Conservation (phyloP, 23 tunicate species). For the Diplosoma virens region DNA sequence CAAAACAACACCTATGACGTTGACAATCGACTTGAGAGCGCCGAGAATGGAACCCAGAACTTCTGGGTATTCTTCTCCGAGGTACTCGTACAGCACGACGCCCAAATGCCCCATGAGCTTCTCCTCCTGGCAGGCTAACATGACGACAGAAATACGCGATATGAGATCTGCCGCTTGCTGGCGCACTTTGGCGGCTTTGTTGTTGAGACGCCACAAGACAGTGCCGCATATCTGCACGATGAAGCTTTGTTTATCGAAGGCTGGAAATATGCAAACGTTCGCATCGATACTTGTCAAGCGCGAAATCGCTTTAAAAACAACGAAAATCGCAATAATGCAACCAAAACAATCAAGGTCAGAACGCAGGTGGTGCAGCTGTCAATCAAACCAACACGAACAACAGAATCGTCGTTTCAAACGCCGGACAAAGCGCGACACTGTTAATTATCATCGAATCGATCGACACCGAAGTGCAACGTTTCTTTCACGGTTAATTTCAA, state of each 20-base stretch:
- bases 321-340: too few relatives aligned
- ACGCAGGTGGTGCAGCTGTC: too few relatives aligned
- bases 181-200: conserved; percentile 98
- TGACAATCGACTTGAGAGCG: conserved; percentile 97
- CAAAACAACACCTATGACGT: conserved; percentile 99
- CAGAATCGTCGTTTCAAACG: too few relatives aligned
- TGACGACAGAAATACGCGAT: conserved; percentile 91
- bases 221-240: conserved; percentile 93
- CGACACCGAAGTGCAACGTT: too few relatives aligned
- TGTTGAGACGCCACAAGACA: conserved; percentile 97
- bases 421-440: too few relatives aligned
- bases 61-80: conserved; percentile 99
- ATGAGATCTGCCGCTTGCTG: conserved; percentile 99
- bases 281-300: too few relatives aligned
- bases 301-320: too few relatives aligned
- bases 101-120: conserved; percentile 99
- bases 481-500: too few relatives aligned
- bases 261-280: too few relatives aligned
- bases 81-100: conserved; percentile 96
- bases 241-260: not conserved
- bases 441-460: too few relatives aligned
- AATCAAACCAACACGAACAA: too few relatives aligned
- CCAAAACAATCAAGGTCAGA: too few relatives aligned
- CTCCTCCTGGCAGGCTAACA: conserved; percentile 98
- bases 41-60: conserved; percentile 99